Conservation (phyloP, 2,797 vertebrate genomes). For the Hippocampus kuda region DNA sequence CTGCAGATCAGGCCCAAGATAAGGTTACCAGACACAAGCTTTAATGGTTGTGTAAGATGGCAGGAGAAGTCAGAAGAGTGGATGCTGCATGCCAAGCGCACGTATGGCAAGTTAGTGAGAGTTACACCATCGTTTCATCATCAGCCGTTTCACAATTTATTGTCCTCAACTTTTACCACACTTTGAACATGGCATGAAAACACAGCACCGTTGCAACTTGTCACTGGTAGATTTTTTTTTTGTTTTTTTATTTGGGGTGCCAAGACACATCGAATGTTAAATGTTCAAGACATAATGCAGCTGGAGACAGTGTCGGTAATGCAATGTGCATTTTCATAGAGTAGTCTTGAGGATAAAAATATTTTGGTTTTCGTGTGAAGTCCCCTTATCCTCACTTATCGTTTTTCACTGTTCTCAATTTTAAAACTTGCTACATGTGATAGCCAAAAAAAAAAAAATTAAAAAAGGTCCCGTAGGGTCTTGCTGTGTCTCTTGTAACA, state of each 20-base stretch:
- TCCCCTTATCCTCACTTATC: background rate
- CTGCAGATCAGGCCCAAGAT: background rate
- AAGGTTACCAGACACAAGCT: constrained; percentile 26
- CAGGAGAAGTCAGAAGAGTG: constrained; percentile 52
- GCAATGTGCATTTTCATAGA: no score
- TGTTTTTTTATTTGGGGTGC: constrained; percentile 4
- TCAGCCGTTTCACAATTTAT: constrained; percentile 71
- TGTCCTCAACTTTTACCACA: constrained; percentile 71
- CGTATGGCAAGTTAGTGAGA: constrained; percentile 71
- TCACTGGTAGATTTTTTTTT: constrained; percentile 28
- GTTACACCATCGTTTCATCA: constrained; percentile 81
- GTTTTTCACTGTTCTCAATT: background rate
- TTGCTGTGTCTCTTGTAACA: background rate
- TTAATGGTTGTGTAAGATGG: constrained; percentile 36
- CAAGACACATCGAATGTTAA: background rate
- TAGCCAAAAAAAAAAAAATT: no score
- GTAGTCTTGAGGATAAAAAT: no score
- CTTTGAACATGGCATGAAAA: constrained; percentile 66
- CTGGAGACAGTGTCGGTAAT: background rate
- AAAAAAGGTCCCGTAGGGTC: background rate
- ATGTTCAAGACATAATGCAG: background rate
- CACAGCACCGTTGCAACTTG: constrained; percentile 54
- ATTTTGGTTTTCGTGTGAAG: background rate
- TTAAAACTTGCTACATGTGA: background rate
- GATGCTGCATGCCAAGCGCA: constrained; percentile 70